phyloP scores from a whole-genome alignment of 1,140 invertebrate species.

The Drosophila sp. region DNA sequence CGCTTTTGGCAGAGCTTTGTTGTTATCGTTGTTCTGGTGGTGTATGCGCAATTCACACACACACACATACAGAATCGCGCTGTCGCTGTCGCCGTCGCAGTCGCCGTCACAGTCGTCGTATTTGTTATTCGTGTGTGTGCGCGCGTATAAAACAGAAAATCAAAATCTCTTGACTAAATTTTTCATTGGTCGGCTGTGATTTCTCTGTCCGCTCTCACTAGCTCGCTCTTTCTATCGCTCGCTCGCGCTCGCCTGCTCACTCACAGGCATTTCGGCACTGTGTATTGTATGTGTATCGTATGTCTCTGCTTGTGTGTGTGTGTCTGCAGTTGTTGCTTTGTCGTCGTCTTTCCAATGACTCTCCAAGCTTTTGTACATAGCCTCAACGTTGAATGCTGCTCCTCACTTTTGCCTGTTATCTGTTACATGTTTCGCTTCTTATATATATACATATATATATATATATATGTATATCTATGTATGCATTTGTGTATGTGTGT shows the following conservation, averaged over 20 bases:
- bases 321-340: constrained; percentile 46
- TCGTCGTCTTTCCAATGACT: constrained; percentile 62
- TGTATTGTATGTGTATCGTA: constrained; percentile 21
- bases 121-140: constrained; percentile 53
- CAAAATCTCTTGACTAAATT: constrained; percentile 85
- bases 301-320: constrained; percentile 40
- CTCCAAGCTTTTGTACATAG: constrained; percentile 63
- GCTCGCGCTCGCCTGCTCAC: constrained; percentile 14
- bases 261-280: constrained; percentile 23
- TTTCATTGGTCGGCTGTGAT: constrained; percentile 85
- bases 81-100: constrained; percentile 4
- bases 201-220: constrained; percentile 65
- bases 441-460: constrained; percentile 4
- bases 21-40: constrained; percentile 50
- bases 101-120: constrained; percentile 28
- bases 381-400: constrained; percentile 13
- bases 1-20: constrained; percentile 52
- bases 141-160: constrained; percentile 84
- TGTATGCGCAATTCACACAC: constrained; percentile 57
- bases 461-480: background rate
- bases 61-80: constrained; percentile 20
- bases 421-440: constrained; percentile 50
- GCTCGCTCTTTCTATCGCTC: constrained; percentile 23
- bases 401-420: constrained; percentile 63
- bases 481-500: constrained; percentile 6